Conservation (phyloP, 2,113 vertebrate species). For the Gymnorhina tibicen region DNA sequence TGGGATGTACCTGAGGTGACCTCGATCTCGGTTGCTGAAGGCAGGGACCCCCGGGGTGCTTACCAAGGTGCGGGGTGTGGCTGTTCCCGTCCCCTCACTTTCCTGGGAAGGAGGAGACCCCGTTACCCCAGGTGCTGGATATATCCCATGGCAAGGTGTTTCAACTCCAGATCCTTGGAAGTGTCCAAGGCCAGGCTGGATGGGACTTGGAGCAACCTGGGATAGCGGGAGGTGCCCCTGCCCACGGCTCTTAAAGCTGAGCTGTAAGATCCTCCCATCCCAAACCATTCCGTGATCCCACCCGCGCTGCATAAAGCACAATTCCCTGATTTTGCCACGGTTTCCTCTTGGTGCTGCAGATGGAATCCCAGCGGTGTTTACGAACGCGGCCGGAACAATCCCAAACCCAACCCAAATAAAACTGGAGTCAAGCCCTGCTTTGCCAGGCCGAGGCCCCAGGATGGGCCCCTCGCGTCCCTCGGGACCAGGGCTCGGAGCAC, state of each 20-base stretch:
- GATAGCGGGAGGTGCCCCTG: not conserved
- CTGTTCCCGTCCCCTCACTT: not conserved
- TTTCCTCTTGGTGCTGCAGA: not conserved
- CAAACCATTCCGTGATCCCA: not conserved
- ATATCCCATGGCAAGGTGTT: no score
- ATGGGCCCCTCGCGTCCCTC: conserved; percentile 45
- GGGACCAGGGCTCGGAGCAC: conserved; percentile 65
- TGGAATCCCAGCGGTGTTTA: conserved; percentile 50
- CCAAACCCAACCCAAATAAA: conserved; percentile 61
- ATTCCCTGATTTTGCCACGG: not conserved
- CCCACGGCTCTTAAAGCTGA: not conserved
- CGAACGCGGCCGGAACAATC: not conserved
- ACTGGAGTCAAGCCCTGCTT: conserved; percentile 60
- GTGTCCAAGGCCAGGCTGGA: not conserved
- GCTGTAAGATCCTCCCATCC: not conserved
- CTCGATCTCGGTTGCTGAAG: accelerated
- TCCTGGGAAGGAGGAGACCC: not conserved
- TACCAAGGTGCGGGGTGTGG: accelerated
- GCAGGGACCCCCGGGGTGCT: not conserved
- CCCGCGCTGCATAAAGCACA: accelerated
- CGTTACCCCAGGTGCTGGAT: not conserved
- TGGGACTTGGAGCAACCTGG: not conserved
- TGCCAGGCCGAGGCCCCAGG: conserved; percentile 70
- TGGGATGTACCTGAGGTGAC: accelerated
- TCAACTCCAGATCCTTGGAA: not conserved